Conservation (phyloP, 2,888 invertebrate genomes). For the Apamea monoglypha region DNA sequence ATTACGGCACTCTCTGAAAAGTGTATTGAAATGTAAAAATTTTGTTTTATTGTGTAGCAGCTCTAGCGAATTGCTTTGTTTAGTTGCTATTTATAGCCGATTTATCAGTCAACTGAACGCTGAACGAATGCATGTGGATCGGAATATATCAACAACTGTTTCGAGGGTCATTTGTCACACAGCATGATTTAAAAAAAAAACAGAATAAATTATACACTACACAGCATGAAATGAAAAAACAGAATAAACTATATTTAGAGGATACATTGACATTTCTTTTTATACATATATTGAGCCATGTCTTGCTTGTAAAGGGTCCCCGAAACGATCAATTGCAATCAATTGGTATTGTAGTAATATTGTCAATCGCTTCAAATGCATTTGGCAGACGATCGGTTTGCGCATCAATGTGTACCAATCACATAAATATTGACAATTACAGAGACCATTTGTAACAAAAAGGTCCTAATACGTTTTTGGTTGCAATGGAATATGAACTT, state of each 20-base stretch:
- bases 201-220: not conserved
- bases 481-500: not conserved
- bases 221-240: too few species aligned
- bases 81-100: slow-evolving; percentile 6
- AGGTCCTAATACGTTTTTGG: not conserved
- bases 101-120: slow-evolving; percentile 18
- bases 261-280: slow-evolving; percentile 25
- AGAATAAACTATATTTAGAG: slow-evolving; percentile 14
- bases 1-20: not conserved
- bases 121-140: not conserved
- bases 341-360: not conserved
- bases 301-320: not conserved
- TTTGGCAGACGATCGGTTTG: not conserved
- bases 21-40: not conserved
- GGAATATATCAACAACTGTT: not conserved
- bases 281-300: not conserved
- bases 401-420: not conserved
- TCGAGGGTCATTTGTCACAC: not conserved
- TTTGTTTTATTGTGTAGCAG: not conserved
- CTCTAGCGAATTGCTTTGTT: not conserved
- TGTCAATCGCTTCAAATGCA: not conserved
- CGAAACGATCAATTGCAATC: not conserved
- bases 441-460: not conserved
- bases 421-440: not conserved
- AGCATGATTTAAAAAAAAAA: too few species aligned